Conservation (phyloP, 2,797 vertebrate genomes). For the Chanos chanos region DNA sequence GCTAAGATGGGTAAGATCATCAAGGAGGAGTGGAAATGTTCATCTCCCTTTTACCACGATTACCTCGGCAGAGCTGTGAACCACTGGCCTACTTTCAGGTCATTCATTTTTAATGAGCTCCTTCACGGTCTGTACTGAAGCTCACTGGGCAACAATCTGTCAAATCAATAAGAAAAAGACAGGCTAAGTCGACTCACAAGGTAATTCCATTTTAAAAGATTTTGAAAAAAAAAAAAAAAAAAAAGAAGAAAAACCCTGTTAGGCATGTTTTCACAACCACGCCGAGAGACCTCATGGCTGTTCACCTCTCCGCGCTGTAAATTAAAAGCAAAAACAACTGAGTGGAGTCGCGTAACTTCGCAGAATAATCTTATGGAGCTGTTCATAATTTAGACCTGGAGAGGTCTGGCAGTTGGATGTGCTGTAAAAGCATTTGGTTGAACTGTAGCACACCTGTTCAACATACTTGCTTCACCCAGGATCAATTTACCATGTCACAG, state of each 20-base stretch:
- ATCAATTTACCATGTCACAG: no score
- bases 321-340: no score
- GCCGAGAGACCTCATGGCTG: no score
- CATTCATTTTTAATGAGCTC: constrained; percentile 58
- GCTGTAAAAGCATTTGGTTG: no score
- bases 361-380: no score
- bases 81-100: constrained; percentile 59
- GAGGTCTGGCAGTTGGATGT: not conserved
- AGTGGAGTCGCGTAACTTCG: no score
- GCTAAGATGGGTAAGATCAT: no score
- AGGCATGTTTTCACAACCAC: no score
- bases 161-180: constrained; percentile 18
- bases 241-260: no score
- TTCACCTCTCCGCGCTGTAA: no score
- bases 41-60: constrained; percentile 22
- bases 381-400: not conserved
- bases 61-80: constrained; percentile 40
- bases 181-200: not conserved
- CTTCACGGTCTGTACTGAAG: constrained; percentile 11
- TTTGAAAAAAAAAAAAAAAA: not conserved
- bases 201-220: constrained; percentile 1
- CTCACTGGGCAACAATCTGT: constrained; percentile 26
- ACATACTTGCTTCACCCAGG: no score
- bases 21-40: not conserved
- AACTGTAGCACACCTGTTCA: no score